These are phyloP conservation scores for Zoanthus gigantus DNA, from an alignment of 92 coral and sea anemone genomes.

Conservation along the genomic window DNA sequence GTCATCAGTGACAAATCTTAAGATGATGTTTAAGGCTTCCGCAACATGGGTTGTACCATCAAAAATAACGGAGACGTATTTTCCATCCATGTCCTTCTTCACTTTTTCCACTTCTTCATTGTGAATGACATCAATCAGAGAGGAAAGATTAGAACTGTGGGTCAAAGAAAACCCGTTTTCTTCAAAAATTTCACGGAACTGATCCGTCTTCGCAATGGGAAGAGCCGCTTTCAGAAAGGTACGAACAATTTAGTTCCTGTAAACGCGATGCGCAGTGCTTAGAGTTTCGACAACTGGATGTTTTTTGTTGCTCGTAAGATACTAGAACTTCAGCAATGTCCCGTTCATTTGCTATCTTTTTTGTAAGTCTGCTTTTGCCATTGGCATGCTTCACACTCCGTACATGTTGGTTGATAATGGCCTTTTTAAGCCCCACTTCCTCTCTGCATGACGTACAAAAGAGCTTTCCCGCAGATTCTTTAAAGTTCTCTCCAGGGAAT, in stretches of 20 bases:
- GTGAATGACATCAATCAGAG: constrained; percentile 58
- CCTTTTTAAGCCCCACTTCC: constrained; percentile 34
- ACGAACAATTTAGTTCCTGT: constrained; percentile 61
- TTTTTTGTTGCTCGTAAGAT: constrained; percentile 6
- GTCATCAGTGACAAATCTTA: constrained; percentile 59
- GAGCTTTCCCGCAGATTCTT: constrained; percentile 33
- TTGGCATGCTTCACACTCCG: constrained; percentile 35
- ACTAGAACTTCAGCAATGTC: constrained; percentile 45
- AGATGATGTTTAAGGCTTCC: constrained; percentile 60
- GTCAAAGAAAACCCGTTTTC: constrained; percentile 56
- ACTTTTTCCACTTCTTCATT: constrained; percentile 61
- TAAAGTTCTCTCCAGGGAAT: constrained; percentile 49
- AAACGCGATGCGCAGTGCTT: constrained; percentile 48
- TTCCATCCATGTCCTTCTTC: constrained; percentile 61
- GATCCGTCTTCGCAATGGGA: constrained; percentile 56
- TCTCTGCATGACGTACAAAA: constrained; percentile 31
- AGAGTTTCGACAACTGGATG: constrained; percentile 45
- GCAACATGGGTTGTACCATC: constrained; percentile 69
- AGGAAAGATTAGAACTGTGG: constrained; percentile 56
- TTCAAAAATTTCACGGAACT: constrained; percentile 42
- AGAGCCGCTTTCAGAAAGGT: constrained; percentile 69
- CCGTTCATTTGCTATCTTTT: constrained; percentile 23
- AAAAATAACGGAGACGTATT: constrained; percentile 57
- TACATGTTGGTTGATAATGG: constrained; percentile 37
- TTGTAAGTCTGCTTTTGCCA: constrained; percentile 34